Evolutionary conservation across 2,888 invertebrate genomes (phyloP), one percentile per base, ranked within the genome.

Genomic region (Heliconius ismenius): DNA sequence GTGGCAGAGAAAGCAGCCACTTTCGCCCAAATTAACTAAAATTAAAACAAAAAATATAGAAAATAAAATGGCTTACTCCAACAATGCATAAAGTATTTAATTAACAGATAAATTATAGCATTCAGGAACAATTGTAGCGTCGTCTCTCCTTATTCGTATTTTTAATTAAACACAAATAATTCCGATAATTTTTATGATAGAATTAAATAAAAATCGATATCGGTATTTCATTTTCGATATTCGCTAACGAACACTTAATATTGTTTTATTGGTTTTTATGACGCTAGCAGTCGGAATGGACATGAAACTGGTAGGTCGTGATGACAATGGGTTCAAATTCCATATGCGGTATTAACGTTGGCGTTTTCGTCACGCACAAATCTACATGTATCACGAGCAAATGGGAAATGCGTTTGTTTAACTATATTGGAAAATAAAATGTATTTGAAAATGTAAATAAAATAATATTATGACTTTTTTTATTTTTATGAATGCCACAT

Each of bases 161-260:
- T 78, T 78, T 74, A 78, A 76, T 78, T 76, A 73, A 63, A 24
- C 65, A 69, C 60, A 79, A 77, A 79, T 77, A 62, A 79, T 77
- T 77, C 65, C 60, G 73, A 77, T 75, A 75, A 79, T 77, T 79
- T 79, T 75, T 75, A 79, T 77, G 77, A 54, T 75, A 79, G 75
- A 73, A 77, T 79, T 77, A 72, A 73, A 68, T 75, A 70, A 60
- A 69, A 75, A 58, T 69, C 73, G 67, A 77, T 77, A 79, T 73
- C 62, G 36, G 49, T 70, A 72, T 68, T 43, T 67, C 49, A 69
- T 28, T 69, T 21, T 28, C 69, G 69, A 69, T 28, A 49, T 49
- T 54, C 69, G n/a, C 54, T 70, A 70, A 54, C 32, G 69, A 70
- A 70, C 28, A 21, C 49, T 39, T 68, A 10, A 15, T 24, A 18